These are phyloP conservation scores for Apistogramma diplotaenia DNA, from an alignment of 2,113 vertebrate genomes.

Conservation along the genomic window DNA sequence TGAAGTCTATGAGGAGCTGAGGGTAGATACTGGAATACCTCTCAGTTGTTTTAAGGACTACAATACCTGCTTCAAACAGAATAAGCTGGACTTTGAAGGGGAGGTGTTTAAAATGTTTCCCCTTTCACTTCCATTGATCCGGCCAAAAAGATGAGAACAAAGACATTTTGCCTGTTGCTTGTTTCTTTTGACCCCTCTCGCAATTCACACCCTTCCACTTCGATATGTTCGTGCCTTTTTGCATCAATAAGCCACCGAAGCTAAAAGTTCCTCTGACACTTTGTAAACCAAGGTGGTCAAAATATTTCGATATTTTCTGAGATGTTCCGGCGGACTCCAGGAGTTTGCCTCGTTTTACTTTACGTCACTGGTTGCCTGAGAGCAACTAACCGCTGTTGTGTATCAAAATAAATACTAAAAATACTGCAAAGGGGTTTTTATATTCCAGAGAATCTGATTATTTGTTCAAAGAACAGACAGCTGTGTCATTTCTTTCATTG, in stretches of 20 bases:
- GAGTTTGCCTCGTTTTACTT: not conserved
- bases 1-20: not conserved
- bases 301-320: not conserved
- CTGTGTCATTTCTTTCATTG: not conserved
- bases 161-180: conserved; percentile 40
- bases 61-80: conserved; percentile 62
- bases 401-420: not conserved
- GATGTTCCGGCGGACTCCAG: not conserved
- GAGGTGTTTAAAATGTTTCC: not conserved
- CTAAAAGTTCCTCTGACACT: not conserved
- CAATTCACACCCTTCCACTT: not conserved
- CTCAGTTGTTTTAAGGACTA: conserved; percentile 44
- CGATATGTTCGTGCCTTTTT: not conserved
- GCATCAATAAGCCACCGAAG: not conserved
- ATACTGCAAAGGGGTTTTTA: not conserved
- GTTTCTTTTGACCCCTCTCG: conserved; percentile 39
- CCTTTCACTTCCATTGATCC: conserved; percentile 48
- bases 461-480: not conserved
- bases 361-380: not conserved
- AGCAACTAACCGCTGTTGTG: not conserved
- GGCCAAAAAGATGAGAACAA: conserved; percentile 39
- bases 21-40: conserved; percentile 6
- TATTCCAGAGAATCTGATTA: not conserved
- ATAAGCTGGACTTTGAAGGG: conserved; percentile 60
- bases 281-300: not conserved